These are phyloP conservation scores for Margaritifera margaritifera DNA, from an alignment of 2,888 invertebrate genomes.

Conservation along the genomic window DNA sequence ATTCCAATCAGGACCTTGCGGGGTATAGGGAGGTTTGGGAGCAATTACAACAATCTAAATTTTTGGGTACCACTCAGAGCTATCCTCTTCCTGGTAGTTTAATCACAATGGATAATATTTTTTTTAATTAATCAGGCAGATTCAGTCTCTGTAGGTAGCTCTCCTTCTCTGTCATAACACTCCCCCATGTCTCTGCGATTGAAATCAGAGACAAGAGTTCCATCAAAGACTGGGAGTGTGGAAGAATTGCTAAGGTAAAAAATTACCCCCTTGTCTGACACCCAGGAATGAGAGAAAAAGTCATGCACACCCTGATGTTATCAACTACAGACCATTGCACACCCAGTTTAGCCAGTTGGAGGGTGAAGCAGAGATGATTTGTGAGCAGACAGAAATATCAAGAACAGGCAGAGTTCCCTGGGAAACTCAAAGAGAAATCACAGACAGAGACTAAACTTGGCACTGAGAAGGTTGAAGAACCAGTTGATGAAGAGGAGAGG, in stretches of 20 bases:
- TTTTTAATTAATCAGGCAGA: background rate
- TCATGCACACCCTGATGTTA: constrained; percentile 16
- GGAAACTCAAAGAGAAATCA: constrained; percentile 3
- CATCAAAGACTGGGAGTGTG: constrained; percentile 25
- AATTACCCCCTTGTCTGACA: constrained; percentile 33
- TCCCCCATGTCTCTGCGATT: constrained; percentile 34
- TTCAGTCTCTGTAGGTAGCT: constrained; percentile 2
- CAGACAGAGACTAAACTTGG: background rate
- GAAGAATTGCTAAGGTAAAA: constrained; percentile 23
- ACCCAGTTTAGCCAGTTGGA: constrained; percentile 35
- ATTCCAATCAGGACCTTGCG: constrained; percentile 14
- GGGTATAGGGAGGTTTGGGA: constrained; percentile 34
- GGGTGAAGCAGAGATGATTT: constrained; percentile 28
- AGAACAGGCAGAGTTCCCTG: too few relatives aligned
- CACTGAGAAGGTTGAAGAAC: background rate
- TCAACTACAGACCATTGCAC: constrained; percentile 26
- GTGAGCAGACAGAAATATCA: constrained; percentile 41
- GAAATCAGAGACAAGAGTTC: constrained; percentile 25
- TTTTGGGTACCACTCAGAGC: constrained; percentile 13
- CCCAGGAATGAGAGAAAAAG: constrained; percentile 11
- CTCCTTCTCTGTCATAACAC: background rate
- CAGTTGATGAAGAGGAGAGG: background rate
- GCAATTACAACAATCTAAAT: constrained; percentile 26
- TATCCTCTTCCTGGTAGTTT: background rate
- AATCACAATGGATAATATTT: too few relatives aligned